A percentile compares a stretch with the other conserved stretches of the same genome.
These are phyloP conservation scores for Galemys pyrenaicus DNA, from an alignment of 2,113 vertebrate genomes.

Conservation along the genomic window DNA sequence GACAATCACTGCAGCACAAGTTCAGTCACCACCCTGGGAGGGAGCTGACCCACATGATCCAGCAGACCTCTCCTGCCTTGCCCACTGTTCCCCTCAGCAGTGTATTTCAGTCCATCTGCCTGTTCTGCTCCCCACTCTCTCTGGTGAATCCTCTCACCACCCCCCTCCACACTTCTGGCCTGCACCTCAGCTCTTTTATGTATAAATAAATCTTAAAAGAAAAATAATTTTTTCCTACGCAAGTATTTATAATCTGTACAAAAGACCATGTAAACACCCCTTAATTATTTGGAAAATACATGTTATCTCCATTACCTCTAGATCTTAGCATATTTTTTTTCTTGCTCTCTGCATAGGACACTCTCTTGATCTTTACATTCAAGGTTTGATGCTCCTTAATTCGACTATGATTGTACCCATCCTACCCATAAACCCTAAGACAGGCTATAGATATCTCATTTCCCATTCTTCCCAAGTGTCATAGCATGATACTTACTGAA, in stretches of 20 bases:
- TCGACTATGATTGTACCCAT: background rate
- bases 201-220: too few species aligned
- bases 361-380: background rate
- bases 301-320: background rate
- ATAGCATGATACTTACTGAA: background rate
- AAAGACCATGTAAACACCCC: background rate
- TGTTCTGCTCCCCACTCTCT: too few species aligned
- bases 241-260: background rate
- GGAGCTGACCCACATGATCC: too few species aligned
- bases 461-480: background rate
- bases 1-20: too few species aligned
- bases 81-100: too few species aligned
- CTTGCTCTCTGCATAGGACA: background rate
- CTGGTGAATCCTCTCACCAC: too few species aligned
- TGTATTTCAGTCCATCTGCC: too few species aligned
- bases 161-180: too few species aligned
- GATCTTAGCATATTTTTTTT: background rate
- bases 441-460: fast-evolving
- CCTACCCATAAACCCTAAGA: background rate
- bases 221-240: background rate
- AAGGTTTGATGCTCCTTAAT: fast-evolving
- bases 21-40: too few species aligned
- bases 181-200: too few species aligned
- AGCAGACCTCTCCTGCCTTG: too few species aligned
- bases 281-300: background rate